Percentiles rank a stretch among this genome's conserved stretches.
Conservation (phyloP, 1,140 invertebrate genomes). For the Papilio dardanus region DNA sequence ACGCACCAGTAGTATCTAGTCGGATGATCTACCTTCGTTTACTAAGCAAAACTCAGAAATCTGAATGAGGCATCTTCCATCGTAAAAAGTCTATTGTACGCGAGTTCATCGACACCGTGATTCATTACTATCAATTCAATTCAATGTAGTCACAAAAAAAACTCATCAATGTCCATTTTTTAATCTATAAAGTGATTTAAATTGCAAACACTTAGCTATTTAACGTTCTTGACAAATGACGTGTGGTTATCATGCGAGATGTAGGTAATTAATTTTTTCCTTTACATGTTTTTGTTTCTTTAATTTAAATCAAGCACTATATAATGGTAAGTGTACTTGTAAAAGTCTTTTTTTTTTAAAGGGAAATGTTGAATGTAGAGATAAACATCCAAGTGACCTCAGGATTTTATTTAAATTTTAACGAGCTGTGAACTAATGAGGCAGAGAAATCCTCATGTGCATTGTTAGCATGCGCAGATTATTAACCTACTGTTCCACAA, state of each 20-base stretch:
- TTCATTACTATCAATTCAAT: conserved; percentile 57
- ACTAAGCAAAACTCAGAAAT: conserved; percentile 41
- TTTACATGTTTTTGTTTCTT: not conserved
- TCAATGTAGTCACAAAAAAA: conserved; percentile 54
- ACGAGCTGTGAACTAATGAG: not conserved
- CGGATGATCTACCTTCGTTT: conserved; percentile 9
- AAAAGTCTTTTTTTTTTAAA: no score
- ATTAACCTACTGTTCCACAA: conserved; percentile 22
- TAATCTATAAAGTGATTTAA: conserved; percentile 17
- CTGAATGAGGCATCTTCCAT: conserved; percentile 51
- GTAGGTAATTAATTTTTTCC: not conserved
- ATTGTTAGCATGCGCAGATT: not conserved
- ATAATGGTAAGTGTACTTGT: no score
- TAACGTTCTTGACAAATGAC: conserved; percentile 28
- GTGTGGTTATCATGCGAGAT: conserved; percentile 5
- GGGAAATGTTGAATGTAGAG: not conserved
- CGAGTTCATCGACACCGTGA: conserved; percentile 59
- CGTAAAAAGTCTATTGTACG: conserved; percentile 59
- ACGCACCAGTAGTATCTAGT: conserved; percentile 4
- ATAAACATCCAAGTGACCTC: not conserved
- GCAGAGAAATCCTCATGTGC: not conserved
- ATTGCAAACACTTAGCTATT: conserved; percentile 3
- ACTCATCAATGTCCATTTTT: conserved; percentile 39
- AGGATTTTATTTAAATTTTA: not conserved
- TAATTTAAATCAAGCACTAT: not conserved